Evolutionary conservation across 2,888 invertebrate species (phyloP).

Genomic region (Parnassius orleans): DNA sequence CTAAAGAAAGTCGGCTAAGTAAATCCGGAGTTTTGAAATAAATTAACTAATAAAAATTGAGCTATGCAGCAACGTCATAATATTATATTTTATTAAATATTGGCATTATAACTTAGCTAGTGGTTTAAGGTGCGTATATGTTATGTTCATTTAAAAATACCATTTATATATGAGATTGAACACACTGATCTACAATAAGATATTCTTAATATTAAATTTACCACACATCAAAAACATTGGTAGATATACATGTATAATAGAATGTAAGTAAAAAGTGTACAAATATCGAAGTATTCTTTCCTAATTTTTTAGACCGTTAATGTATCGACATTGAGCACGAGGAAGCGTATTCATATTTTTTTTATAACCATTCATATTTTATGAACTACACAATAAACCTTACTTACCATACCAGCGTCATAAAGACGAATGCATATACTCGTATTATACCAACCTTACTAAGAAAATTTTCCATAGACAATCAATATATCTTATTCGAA

Average conservation of each 20-base stretch:
- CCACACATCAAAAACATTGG: constrained; percentile 36
- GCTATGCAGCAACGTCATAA: constrained; percentile 48
- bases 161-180: constrained; percentile 64
- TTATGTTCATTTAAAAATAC: constrained; percentile 47
- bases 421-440: constrained; percentile 60
- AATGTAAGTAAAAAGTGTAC: constrained; percentile 34
- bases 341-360: constrained; percentile 63
- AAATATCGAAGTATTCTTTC: constrained; percentile 40
- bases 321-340: constrained; percentile 74
- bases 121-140: constrained; percentile 31
- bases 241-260: constrained; percentile 29
- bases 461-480: constrained; percentile 44
- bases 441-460: constrained; percentile 44
- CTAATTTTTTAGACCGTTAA: constrained; percentile 66
- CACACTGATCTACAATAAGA: constrained; percentile 48
- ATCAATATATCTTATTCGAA: constrained; percentile 65
- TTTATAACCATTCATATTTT: constrained; percentile 42
- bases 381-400: constrained; percentile 48
- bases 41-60: constrained; percentile 48
- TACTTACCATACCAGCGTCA: constrained; percentile 72
- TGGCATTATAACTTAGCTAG: constrained; percentile 36
- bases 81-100: constrained; percentile 35
- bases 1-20: constrained; percentile 37
- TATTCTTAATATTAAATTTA: constrained; percentile 33
- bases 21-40: constrained; percentile 30